Evolutionary conservation across 1,140 invertebrate genomes (phyloP), one percentile per base, ranked within the genome.

Genomic region (Ips typographus): DNA sequence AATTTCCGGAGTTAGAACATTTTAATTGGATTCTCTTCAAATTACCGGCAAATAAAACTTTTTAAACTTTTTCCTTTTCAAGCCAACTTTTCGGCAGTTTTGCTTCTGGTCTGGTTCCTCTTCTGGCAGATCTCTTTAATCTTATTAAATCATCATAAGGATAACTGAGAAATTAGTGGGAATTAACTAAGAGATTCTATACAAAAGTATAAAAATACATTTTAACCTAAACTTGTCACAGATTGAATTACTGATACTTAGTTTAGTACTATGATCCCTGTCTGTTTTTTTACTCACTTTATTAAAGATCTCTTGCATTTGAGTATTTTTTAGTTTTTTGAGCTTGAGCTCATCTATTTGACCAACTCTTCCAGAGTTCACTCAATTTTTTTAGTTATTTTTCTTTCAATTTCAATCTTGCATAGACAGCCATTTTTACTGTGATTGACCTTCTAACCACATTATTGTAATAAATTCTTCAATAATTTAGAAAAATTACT

Each of bases 11-110:
- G 70, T 71, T 58, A 65, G 65, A 71, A 71, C 70, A 71, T 71
- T 71, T 71, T 71, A 71, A 71, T 71, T 71, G 70, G 70, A 71
- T 71, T 71, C 65, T 56, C 70, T 68, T 66, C 65, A 59, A 63
- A 71, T 66, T 71, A 67, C 64, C 59, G 65, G 44, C 64, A 67
- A 62, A 68, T 71, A 68, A 71, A 71, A 71, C 67, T n/a, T n/a
- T n/a, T n/a, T n/a, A n/a, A n/a, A n/a, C n/a, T 70, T 66, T 66
- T 71, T 66, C 58, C 49, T 60, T 60, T 61, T 55, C 40, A 56
- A 65, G 52, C 53, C 22, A 43, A 65, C 40, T 65, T 65, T 65
- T 63, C 22, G 63, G 40, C 53, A 42, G 47, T 65, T 55, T 22
- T 42, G 52, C 52, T 65, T 65, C 56, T 65, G 40, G 22, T 22